phyloP scores from a whole-genome alignment of 2,888 invertebrate species.

The Tyria jacobaeae region DNA sequence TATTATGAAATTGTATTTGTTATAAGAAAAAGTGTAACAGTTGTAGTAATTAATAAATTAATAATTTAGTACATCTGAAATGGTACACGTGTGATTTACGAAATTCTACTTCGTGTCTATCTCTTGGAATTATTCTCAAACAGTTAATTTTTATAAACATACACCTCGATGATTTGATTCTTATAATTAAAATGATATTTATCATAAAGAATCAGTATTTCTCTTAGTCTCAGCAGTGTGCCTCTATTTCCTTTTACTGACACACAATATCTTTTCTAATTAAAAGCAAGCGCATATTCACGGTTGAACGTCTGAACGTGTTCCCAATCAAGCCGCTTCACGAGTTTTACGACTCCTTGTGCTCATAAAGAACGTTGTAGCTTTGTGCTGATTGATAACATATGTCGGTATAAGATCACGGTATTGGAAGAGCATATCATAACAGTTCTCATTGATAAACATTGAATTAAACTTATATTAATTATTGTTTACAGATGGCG shows the following conservation, averaged over 20 bases:
- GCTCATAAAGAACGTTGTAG: slow-evolving; percentile 75
- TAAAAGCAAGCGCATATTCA: slow-evolving; percentile 75
- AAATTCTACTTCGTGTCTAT: too few relatives aligned
- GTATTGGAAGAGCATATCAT: slow-evolving; percentile 45
- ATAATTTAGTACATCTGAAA: too few relatives aligned
- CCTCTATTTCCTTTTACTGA: slow-evolving; percentile 60
- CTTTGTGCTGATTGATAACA: slow-evolving; percentile 78
- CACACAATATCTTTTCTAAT: slow-evolving; percentile 75
- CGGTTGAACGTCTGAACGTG: slow-evolving; percentile 73
- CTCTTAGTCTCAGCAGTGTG: slow-evolving; percentile 51
- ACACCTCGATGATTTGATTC: neutral
- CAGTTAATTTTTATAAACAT: too few relatives aligned
- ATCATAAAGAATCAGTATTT: slow-evolving; percentile 16
- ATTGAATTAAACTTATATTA: slow-evolving; percentile 29
- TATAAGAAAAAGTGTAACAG: too few relatives aligned
- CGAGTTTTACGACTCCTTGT: slow-evolving; percentile 80
- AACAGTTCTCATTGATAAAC: slow-evolving; percentile 36
- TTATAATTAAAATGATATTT: slow-evolving; percentile 12
- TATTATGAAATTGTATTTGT: too few relatives aligned
- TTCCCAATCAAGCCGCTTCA: slow-evolving; percentile 78
- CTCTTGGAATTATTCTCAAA: too few relatives aligned
- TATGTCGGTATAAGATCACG: slow-evolving; percentile 63
- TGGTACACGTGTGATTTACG: too few relatives aligned
- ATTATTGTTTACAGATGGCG: slow-evolving; percentile 37
- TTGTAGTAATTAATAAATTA: too few relatives aligned